Conservation (phyloP, 2,888 invertebrate genomes). For the Tromatobia lineatoria region DNA sequence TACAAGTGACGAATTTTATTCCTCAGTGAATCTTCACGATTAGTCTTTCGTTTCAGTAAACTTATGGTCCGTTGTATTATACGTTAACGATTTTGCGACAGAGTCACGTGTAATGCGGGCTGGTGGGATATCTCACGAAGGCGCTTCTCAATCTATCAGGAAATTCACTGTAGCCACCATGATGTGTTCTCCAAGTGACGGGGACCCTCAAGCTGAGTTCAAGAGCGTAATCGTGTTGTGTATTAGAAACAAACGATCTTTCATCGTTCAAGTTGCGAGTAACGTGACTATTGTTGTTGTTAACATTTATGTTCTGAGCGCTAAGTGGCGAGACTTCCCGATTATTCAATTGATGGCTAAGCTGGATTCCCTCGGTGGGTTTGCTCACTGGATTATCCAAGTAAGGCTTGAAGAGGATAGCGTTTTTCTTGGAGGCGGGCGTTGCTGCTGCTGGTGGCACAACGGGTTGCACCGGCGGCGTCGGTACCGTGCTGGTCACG, state of each 20-base stretch:
- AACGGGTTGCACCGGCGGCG: slow-evolving; percentile 71
- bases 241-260: slow-evolving; percentile 61
- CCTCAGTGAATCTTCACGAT: background rate
- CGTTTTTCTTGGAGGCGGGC: slow-evolving; percentile 87
- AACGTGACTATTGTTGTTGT: slow-evolving; percentile 79
- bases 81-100: slow-evolving; percentile 41
- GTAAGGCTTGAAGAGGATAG: slow-evolving; percentile 93
- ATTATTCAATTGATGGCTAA: slow-evolving; percentile 68
- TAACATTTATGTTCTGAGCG: slow-evolving; percentile 68
- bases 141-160: slow-evolving; percentile 78
- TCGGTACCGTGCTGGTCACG: slow-evolving; percentile 77
- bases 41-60: background rate
- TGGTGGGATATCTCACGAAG: slow-evolving; percentile 83
- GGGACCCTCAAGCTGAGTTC: slow-evolving; percentile 81
- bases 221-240: slow-evolving; percentile 76
- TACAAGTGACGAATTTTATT: slow-evolving; percentile 38
- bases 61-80: background rate
- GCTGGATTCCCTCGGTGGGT: slow-evolving; percentile 72
- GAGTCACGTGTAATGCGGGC: slow-evolving; percentile 77
- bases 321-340: slow-evolving; percentile 68
- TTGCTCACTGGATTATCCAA: slow-evolving; percentile 89
- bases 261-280: slow-evolving; percentile 80
- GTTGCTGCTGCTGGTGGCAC: slow-evolving; percentile 72
- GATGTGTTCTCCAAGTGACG: slow-evolving; percentile 76
- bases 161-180: slow-evolving; percentile 59